Conservation (phyloP, 2,888 invertebrate species). For the Microctonus brassicae region DNA sequence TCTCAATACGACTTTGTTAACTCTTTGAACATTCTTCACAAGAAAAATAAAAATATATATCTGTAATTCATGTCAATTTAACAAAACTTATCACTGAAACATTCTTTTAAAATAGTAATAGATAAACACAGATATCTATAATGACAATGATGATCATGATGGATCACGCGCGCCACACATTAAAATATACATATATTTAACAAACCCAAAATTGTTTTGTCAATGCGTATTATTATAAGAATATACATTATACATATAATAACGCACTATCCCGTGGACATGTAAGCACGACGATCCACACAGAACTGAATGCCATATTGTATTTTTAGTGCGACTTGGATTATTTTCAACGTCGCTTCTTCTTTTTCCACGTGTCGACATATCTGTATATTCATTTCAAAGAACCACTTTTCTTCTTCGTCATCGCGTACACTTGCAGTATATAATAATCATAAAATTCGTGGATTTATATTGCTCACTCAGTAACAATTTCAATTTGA, state of each 20-base stretch:
- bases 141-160: neutral
- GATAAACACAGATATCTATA: too few relatives aligned
- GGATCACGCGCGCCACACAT: neutral
- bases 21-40: neutral
- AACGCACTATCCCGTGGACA: slow-evolving; percentile 59
- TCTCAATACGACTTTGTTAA: neutral
- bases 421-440: neutral
- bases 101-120: too few relatives aligned
- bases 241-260: slow-evolving; percentile 46
- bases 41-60: too few relatives aligned
- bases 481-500: neutral
- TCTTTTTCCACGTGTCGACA: slow-evolving; percentile 53
- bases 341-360: slow-evolving; percentile 64
- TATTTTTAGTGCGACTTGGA: slow-evolving; percentile 68
- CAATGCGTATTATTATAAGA: slow-evolving; percentile 8
- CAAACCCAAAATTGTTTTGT: slow-evolving; percentile 11
- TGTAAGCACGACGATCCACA: slow-evolving; percentile 62
- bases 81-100: too few relatives aligned
- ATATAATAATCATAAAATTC: neutral
- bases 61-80: too few relatives aligned
- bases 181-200: neutral
- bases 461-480: neutral
- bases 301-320: slow-evolving; percentile 68
- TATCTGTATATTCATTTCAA: slow-evolving; percentile 25
- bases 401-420: slow-evolving; percentile 15